phyloP scores from a whole-genome alignment of 2,888 invertebrate species.

The Cephus runcator region DNA sequence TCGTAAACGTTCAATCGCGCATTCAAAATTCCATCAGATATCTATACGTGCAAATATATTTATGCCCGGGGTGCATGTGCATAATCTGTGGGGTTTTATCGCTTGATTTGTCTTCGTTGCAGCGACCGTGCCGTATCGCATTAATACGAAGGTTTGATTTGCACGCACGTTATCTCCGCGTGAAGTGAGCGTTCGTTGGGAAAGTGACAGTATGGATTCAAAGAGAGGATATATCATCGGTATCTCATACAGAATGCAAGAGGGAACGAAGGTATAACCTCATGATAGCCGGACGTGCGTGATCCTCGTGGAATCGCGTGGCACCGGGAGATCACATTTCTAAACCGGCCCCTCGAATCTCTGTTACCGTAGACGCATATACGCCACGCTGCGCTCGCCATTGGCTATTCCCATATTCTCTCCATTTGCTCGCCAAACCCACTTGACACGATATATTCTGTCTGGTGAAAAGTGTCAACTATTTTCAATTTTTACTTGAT shows the following conservation, averaged over 20 bases:
- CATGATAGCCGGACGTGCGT: slow-evolving; percentile 1
- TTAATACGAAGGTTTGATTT: background rate
- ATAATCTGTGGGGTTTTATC: background rate
- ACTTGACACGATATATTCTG: background rate
- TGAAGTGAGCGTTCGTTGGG: background rate
- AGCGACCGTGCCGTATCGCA: background rate
- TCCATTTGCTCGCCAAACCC: background rate
- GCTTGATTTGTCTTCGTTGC: background rate
- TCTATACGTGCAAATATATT: too few relatives aligned
- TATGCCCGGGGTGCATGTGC: background rate
- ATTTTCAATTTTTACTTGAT: background rate
- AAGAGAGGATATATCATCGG: background rate
- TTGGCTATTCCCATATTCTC: background rate
- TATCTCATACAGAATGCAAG: background rate
- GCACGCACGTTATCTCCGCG: background rate
- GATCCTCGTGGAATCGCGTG: slow-evolving; percentile 32
- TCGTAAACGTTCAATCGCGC: background rate
- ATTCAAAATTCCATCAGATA: background rate
- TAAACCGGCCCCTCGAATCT: slow-evolving; percentile 18
- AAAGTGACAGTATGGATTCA: background rate
- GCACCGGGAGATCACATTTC: slow-evolving; percentile 41
- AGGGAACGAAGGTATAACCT: background rate
- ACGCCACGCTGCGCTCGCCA: background rate
- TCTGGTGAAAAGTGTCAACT: background rate
- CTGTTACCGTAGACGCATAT: background rate